A percentile compares a stretch with the other conserved stretches of the same genome.
These are phyloP conservation scores for Ichneumon xanthorius DNA, from an alignment of 2,888 invertebrate genomes.

Conservation along the genomic window DNA sequence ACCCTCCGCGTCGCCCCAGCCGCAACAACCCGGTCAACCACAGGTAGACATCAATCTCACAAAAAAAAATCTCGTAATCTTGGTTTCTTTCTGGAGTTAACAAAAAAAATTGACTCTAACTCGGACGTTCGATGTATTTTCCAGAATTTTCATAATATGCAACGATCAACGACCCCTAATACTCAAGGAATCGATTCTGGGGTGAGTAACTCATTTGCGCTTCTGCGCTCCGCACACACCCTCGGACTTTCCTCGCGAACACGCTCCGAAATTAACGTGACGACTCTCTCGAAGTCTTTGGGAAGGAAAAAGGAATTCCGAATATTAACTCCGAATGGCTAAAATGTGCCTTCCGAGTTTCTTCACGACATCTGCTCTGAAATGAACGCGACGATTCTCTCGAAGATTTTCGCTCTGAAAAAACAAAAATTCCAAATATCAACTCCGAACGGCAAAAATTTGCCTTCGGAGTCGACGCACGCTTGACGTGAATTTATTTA, in stretches of 20 bases:
- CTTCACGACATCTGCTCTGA: background rate
- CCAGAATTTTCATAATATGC: constrained; percentile 90
- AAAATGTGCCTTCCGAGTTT: too few relatives aligned
- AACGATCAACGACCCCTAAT: constrained; percentile 92
- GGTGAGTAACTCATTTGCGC: constrained; percentile 86
- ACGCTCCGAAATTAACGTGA: background rate
- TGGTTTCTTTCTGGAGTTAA: background rate
- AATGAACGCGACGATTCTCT: background rate
- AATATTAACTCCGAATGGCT: background rate
- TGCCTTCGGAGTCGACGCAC: background rate
- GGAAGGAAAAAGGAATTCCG: too few relatives aligned
- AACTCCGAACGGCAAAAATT: background rate
- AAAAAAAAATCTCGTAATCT: background rate
- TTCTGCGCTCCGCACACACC: background rate
- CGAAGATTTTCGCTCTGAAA: too few relatives aligned
- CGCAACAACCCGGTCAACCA: constrained; percentile 80
- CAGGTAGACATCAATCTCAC: constrained; percentile 74
- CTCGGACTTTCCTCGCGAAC: background rate
- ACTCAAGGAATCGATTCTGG: constrained; percentile 91
- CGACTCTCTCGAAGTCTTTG: background rate
- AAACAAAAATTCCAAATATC: background rate
- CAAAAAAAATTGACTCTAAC: background rate
- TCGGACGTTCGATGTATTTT: constrained; percentile 72
- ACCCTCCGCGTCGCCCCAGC: constrained; percentile 83
- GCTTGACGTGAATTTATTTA: too few relatives aligned